Percentiles rank a stretch among this genome's conserved stretches.
These are phyloP conservation scores for Dicrurus megarhynchus DNA, from an alignment of 2,113 vertebrate species.

Conservation along the genomic window DNA sequence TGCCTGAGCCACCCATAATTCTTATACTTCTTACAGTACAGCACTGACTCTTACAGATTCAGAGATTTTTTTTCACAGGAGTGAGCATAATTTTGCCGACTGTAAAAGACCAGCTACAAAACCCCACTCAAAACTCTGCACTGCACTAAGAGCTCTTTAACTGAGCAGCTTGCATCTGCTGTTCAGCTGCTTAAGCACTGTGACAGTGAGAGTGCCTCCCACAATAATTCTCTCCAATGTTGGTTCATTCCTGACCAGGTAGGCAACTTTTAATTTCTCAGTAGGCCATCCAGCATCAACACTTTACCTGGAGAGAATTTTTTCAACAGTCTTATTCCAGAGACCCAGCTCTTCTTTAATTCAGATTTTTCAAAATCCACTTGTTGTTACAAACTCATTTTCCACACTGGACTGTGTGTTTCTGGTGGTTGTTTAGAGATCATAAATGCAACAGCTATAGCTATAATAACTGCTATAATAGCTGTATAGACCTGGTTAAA, in stretches of 20 bases:
- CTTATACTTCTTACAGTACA: background rate
- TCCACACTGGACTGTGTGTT: accelerated
- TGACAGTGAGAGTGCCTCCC: background rate
- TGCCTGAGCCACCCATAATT: background rate
- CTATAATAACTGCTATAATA: background rate
- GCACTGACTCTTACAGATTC: background rate
- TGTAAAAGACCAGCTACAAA: background rate
- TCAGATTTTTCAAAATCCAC: background rate
- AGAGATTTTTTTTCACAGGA: background rate
- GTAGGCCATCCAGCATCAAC: background rate
- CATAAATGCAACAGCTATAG: background rate
- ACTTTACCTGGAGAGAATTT: background rate
- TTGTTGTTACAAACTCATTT: background rate
- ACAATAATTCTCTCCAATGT: accelerated
- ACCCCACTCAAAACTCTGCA: background rate
- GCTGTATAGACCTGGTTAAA: background rate
- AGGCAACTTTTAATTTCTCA: background rate
- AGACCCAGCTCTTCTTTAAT: background rate
- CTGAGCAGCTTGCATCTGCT: background rate
- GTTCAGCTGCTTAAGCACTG: background rate
- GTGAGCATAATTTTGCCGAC: background rate
- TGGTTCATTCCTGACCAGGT: background rate
- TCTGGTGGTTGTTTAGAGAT: background rate
- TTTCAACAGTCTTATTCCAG: background rate
- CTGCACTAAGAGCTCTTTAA: background rate